These are phyloP conservation scores for Gambelia wislizenii DNA, from an alignment of 2,797 vertebrate genomes.

Conservation along the genomic window DNA sequence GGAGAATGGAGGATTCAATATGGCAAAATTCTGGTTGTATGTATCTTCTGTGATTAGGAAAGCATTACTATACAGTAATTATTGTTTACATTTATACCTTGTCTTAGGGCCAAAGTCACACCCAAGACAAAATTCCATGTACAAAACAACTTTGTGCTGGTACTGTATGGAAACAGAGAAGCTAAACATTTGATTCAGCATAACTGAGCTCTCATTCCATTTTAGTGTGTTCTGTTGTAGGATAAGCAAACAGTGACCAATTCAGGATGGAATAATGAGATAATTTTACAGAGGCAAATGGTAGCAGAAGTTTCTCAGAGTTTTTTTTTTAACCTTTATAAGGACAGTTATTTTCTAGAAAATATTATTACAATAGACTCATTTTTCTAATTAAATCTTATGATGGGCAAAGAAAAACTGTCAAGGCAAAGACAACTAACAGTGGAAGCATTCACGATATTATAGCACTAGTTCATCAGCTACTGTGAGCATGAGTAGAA, in stretches of 20 bases:
- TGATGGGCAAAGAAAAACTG: background rate
- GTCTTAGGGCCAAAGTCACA: background rate
- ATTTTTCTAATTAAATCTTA: background rate
- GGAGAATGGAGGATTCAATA: background rate
- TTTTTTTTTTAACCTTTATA: background rate
- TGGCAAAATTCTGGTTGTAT: background rate
- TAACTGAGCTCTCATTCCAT: background rate
- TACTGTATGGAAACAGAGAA: background rate
- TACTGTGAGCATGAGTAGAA: background rate
- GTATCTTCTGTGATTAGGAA: background rate
- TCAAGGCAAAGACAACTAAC: background rate
- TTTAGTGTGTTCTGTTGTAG: background rate
- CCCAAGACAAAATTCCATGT: background rate
- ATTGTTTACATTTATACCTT: background rate
- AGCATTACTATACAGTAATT: background rate
- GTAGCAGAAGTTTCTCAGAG: background rate
- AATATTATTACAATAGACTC: background rate
- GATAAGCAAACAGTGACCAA: constrained; percentile 5
- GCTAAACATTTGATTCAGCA: background rate
- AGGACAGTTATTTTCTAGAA: background rate
- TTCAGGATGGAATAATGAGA: background rate
- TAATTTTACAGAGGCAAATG: background rate
- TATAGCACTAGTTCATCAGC: background rate
- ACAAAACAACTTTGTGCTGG: background rate
- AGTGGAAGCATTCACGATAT: background rate